phyloP scores from a whole-genome alignment of 2,888 invertebrate species.

The Caenorhabditis sp. region DNA sequence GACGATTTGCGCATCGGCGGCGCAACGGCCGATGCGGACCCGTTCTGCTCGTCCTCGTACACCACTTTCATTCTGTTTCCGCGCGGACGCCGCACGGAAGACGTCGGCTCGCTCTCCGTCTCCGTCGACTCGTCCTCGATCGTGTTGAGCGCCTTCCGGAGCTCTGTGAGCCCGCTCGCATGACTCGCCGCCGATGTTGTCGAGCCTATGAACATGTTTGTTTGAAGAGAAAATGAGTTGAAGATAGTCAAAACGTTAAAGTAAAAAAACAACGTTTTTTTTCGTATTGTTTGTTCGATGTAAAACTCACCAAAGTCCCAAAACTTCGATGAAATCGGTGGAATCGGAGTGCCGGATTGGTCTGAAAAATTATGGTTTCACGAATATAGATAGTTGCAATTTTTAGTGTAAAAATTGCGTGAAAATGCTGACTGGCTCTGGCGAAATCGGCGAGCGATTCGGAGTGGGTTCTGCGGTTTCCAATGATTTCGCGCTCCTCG shows the following conservation, averaged over 20 bases:
- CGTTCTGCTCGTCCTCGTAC: conserved; percentile 2
- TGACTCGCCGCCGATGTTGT: neutral
- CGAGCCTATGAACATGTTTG: no score
- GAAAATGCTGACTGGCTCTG: no score
- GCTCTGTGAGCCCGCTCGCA: conserved; percentile 4
- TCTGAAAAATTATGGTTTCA: no score
- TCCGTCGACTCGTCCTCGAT: conserved; percentile 43
- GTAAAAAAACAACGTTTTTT: no score
- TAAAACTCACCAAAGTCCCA: conserved; percentile 39
- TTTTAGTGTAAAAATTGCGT: no score
- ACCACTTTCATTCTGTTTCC: neutral
- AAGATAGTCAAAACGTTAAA: no score
- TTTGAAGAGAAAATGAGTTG: no score
- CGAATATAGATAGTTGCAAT: no score
- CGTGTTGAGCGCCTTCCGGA: conserved; percentile 32
- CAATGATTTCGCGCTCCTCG: conserved; percentile 5
- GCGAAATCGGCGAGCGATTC: conserved; percentile 24
- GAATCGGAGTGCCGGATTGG: conserved; percentile 17
- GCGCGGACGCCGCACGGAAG: neutral
- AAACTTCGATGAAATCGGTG: conserved; percentile 34
- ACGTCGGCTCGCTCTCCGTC: conserved; percentile 24
- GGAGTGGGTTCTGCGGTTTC: conserved; percentile 9
- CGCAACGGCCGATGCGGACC: conserved; percentile 4
- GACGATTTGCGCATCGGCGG: conserved; percentile 16
- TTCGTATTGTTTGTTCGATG: no score